Conservation (phyloP, 2,888 invertebrate species). For the Drosophila tripunctata region DNA sequence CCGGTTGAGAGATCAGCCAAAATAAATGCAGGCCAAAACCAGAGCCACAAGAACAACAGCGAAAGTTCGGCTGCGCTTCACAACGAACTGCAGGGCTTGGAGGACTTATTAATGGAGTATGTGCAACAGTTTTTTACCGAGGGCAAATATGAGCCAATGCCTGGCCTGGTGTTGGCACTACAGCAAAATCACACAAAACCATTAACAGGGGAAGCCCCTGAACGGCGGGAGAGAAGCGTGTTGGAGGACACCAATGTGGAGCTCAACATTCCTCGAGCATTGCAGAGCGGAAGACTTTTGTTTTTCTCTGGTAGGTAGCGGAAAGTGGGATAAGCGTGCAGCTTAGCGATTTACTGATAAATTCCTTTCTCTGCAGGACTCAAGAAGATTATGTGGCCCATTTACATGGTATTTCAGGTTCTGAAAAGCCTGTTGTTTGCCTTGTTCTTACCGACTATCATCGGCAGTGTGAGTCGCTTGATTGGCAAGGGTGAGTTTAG, state of each 20-base stretch:
- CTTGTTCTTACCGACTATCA: constrained; percentile 92
- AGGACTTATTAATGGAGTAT: constrained; percentile 77
- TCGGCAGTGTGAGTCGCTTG: constrained; percentile 92
- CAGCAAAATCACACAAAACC: constrained; percentile 81
- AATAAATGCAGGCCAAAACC: not conserved
- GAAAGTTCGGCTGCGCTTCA: constrained; percentile 40
- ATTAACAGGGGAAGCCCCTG: constrained; percentile 77
- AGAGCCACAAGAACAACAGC: constrained; percentile 9
- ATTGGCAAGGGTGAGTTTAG: constrained; percentile 90
- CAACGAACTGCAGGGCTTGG: constrained; percentile 71
- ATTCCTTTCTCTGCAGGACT: constrained; percentile 88
- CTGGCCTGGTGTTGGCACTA: constrained; percentile 74
- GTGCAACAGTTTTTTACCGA: constrained; percentile 74
- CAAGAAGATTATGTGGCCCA: constrained; percentile 92
- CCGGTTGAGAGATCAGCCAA: constrained; percentile 14
- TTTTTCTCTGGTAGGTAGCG: constrained; percentile 87
- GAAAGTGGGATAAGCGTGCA: not conserved
- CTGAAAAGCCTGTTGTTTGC: constrained; percentile 93
- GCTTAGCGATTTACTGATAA: constrained; percentile 2
- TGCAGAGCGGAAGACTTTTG: constrained; percentile 87
- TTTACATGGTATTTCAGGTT: constrained; percentile 92
- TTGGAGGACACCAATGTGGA: constrained; percentile 84
- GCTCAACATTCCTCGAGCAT: constrained; percentile 86
- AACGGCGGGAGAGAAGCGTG: constrained; percentile 85
- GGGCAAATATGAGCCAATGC: constrained; percentile 75